Evolutionary conservation across 2,113 vertebrate species (phyloP).

Genomic region (Labeo catla): DNA sequence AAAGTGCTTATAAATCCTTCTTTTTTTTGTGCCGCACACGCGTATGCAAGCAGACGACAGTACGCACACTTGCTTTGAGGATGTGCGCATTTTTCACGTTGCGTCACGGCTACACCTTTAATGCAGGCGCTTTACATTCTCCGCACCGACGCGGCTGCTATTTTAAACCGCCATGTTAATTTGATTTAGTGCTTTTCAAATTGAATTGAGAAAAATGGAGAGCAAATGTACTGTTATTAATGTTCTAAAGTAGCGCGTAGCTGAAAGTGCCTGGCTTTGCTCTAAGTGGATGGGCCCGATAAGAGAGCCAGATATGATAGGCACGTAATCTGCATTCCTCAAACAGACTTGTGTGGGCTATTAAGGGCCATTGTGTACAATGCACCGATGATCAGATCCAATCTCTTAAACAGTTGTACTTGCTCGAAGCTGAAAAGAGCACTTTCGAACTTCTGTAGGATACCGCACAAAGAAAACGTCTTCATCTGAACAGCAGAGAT

Average conservation of each 20-base stretch:
- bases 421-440: conserved; percentile 29
- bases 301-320: conserved; percentile 77
- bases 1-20: conserved; percentile 70
- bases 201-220: conserved; percentile 70
- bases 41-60: not conserved
- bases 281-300: conserved; percentile 72
- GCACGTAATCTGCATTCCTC: conserved; percentile 76
- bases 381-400: conserved; percentile 76
- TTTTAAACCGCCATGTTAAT: conserved; percentile 75
- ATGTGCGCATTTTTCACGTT: conserved; percentile 43
- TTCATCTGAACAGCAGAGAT: conserved; percentile 2
- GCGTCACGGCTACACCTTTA: conserved; percentile 66
- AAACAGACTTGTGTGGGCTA: conserved; percentile 74
- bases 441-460: conserved; percentile 26
- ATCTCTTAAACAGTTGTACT: conserved; percentile 56
- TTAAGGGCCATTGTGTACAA: conserved; percentile 78
- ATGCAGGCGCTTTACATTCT: conserved; percentile 71
- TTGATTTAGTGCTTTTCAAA: conserved; percentile 75
- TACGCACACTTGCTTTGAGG: conserved; percentile 5
- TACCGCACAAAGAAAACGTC: conserved; percentile 28
- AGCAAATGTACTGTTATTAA: conserved; percentile 74
- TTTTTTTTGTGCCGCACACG: conserved; percentile 57
- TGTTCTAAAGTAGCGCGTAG: conserved; percentile 70
- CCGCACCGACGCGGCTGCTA: conserved; percentile 61
- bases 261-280: conserved; percentile 65